Conservation (phyloP, 2,888 invertebrate species). For the Amphipyra tragopoginis region DNA sequence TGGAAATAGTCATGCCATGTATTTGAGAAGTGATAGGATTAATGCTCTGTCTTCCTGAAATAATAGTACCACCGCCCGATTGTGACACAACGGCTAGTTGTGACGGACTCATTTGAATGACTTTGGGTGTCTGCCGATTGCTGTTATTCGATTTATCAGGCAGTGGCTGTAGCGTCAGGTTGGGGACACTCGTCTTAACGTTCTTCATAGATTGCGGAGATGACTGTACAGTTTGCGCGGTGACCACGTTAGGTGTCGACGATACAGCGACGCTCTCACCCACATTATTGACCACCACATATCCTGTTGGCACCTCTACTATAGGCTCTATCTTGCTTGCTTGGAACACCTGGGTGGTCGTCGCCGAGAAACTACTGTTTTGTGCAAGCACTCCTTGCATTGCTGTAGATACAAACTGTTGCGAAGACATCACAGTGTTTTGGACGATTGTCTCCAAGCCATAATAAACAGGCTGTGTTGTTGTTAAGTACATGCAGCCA, state of each 20-base stretch:
- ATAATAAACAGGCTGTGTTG: slow-evolving; percentile 94
- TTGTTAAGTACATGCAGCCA: slow-evolving; percentile 90
- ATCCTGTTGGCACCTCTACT: slow-evolving; percentile 93
- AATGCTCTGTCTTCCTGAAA: slow-evolving; percentile 81
- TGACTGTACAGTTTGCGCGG: slow-evolving; percentile 82
- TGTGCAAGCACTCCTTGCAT: slow-evolving; percentile 95
- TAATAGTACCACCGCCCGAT: slow-evolving; percentile 67
- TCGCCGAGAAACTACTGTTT: slow-evolving; percentile 95
- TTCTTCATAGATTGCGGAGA: slow-evolving; percentile 82
- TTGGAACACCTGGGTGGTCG: slow-evolving; percentile 95
- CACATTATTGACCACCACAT: slow-evolving; percentile 92
- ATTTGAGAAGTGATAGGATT: slow-evolving; percentile 88
- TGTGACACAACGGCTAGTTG: slow-evolving; percentile 77
- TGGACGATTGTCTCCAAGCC: slow-evolving; percentile 96
- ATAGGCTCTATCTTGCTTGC: slow-evolving; percentile 96
- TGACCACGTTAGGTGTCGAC: slow-evolving; percentile 83
- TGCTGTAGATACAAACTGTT: slow-evolving; percentile 95
- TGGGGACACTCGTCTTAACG: slow-evolving; percentile 82
- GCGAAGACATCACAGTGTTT: slow-evolving; percentile 97
- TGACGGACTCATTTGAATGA: slow-evolving; percentile 82
- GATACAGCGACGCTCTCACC: slow-evolving; percentile 84
- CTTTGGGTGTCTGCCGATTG: slow-evolving; percentile 83
- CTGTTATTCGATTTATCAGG: slow-evolving; percentile 77
- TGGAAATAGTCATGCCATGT: slow-evolving; percentile 82
- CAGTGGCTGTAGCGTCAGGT: slow-evolving; percentile 85